Conservation (phyloP, 2,113 vertebrate species). For the Clarias magur region DNA sequence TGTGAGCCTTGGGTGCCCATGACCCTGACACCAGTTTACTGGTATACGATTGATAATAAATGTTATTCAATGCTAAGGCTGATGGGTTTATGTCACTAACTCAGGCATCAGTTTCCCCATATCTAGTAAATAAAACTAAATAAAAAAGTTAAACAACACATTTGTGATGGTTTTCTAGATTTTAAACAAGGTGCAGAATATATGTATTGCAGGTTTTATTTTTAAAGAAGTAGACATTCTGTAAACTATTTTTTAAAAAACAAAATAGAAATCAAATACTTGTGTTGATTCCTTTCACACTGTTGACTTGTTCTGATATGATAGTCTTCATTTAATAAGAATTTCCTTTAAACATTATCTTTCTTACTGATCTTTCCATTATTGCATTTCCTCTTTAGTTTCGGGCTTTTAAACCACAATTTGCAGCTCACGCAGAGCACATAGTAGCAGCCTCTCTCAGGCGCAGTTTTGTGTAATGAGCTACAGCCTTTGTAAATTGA, state of each 20-base stretch:
- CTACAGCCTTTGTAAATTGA: constrained; percentile 22
- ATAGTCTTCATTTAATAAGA: constrained; percentile 4
- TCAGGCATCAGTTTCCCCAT: not conserved
- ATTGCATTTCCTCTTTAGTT: not conserved
- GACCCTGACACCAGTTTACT: too few relatives aligned
- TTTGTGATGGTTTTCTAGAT: not conserved
- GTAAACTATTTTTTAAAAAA: not conserved
- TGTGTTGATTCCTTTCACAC: not conserved
- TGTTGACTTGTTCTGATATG: not conserved
- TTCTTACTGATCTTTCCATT: not conserved
- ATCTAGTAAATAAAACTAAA: not conserved
- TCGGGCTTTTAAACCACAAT: not conserved
- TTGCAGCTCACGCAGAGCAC: constrained; percentile 12
- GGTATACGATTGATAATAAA: too few relatives aligned
- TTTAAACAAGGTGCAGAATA: not conserved
- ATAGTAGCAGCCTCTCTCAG: not conserved
- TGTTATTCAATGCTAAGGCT: too few relatives aligned
- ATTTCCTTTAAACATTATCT: not conserved
- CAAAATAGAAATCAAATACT: not conserved
- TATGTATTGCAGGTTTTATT: not conserved
- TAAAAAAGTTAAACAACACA: not conserved
- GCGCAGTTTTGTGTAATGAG: constrained; percentile 21
- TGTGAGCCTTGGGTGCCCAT: too few relatives aligned
- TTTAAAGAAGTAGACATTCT: not conserved
- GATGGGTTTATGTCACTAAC: not conserved